phyloP scores from a whole-genome alignment of 1,140 invertebrate genomes.

The Diachasma alloeum region DNA sequence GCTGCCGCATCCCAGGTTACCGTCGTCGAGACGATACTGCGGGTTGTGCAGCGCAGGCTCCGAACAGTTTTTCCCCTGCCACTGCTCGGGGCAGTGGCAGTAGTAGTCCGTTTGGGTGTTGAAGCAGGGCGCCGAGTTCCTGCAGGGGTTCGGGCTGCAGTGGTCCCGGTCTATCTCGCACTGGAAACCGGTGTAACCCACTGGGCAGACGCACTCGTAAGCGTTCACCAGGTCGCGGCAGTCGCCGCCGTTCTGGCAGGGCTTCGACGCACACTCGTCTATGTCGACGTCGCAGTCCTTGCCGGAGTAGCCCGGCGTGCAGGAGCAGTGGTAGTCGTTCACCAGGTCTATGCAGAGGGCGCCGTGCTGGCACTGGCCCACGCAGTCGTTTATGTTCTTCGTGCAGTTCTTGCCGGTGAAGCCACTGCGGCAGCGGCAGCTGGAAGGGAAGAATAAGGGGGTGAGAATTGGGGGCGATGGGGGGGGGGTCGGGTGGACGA shows the following conservation, averaged over 20 bases:
- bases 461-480: too few species aligned
- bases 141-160: slow-evolving; percentile 83
- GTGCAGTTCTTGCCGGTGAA: slow-evolving; percentile 90
- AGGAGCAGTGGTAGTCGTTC: slow-evolving; percentile 85
- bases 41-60: slow-evolving; percentile 70
- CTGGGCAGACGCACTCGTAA: slow-evolving; percentile 84
- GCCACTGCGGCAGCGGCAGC: slow-evolving; percentile 81
- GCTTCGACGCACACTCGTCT: slow-evolving; percentile 77
- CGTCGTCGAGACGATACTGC: slow-evolving; percentile 64
- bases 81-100: slow-evolving; percentile 87
- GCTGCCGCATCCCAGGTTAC: slow-evolving; percentile 58
- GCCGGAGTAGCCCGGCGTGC: slow-evolving; percentile 81
- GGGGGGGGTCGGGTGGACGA: neutral
- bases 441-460: slow-evolving; percentile 33
- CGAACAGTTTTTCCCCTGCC: slow-evolving; percentile 91
- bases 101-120: slow-evolving; percentile 88
- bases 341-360: slow-evolving; percentile 86
- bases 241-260: slow-evolving; percentile 85
- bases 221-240: slow-evolving; percentile 83
- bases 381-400: slow-evolving; percentile 88
- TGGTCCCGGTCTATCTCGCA: slow-evolving; percentile 87
- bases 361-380: slow-evolving; percentile 85
- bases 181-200: slow-evolving; percentile 80
- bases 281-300: slow-evolving; percentile 76
- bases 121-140: slow-evolving; percentile 81